Evolutionary conservation across 2,797 vertebrate genomes (phyloP).

Genomic region (Helicolenus hilgendorfi): DNA sequence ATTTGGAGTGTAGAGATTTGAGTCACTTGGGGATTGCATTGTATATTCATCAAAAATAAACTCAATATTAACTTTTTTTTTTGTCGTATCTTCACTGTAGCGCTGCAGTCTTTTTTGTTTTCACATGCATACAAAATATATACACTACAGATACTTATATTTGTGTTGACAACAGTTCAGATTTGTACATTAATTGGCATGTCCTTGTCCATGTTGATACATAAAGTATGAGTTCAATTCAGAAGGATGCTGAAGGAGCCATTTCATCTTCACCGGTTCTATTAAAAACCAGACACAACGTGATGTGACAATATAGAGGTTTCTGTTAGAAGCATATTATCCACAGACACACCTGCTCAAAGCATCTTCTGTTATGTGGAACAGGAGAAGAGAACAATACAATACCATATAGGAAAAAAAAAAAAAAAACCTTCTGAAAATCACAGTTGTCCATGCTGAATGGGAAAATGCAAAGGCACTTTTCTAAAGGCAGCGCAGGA

Average conservation of each 20-base stretch:
- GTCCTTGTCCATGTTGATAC: not conserved
- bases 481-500: slow-evolving; percentile 17
- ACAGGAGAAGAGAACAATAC: not conserved
- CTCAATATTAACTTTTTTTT: too few relatives aligned
- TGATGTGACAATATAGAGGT: not conserved
- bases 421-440: slow-evolving; percentile 6
- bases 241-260: not conserved
- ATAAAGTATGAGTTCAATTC: not conserved
- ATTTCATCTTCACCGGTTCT: not conserved
- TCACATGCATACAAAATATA: not conserved
- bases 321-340: slow-evolving; percentile 13
- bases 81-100: too few relatives aligned
- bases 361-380: not conserved
- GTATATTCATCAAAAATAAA: too few relatives aligned
- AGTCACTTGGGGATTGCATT: too few relatives aligned
- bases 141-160: not conserved
- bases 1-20: too few relatives aligned
- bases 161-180: not conserved
- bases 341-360: not conserved
- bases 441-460: slow-evolving; percentile 4
- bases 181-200: not conserved
- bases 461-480: slow-evolving; percentile 24
- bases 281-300: not conserved
- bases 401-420: not conserved
- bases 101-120: not conserved